Percentiles rank a stretch among this genome's conserved stretches.
These are phyloP conservation scores for Cataglyphis livida DNA, from an alignment of 2,888 invertebrate genomes.

Conservation along the genomic window DNA sequence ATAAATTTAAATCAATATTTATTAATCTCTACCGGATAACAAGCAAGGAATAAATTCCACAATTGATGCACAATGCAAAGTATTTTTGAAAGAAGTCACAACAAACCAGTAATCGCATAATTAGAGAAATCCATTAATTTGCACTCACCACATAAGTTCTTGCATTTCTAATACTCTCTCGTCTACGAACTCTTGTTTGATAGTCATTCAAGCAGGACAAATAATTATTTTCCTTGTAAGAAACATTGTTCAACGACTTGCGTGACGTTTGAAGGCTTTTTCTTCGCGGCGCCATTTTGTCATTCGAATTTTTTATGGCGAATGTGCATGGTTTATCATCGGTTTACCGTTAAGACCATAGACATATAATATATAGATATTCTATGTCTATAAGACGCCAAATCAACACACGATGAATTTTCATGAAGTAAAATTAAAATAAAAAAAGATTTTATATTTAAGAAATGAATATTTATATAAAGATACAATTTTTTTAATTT, in stretches of 20 bases:
- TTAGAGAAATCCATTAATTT: background rate
- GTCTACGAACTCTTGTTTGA: constrained; percentile 78
- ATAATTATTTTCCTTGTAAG: constrained; percentile 81
- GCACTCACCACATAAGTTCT: constrained; percentile 76
- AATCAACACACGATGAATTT: background rate
- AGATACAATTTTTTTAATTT: background rate
- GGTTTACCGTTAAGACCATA: no score
- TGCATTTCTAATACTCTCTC: constrained; percentile 78
- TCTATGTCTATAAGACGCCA: background rate
- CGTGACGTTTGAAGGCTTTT: constrained; percentile 73
- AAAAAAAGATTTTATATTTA: background rate
- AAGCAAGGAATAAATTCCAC: background rate
- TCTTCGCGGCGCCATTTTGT: constrained; percentile 81
- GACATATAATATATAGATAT: no score
- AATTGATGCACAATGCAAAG: background rate
- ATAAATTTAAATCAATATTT: background rate
- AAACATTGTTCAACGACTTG: constrained; percentile 61
- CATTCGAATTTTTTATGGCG: background rate
- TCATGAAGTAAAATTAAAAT: background rate
- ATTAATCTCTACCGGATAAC: background rate
- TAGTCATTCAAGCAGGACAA: constrained; percentile 80
- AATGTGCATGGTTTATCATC: background rate
- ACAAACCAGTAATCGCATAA: background rate
- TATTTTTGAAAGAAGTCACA: background rate
- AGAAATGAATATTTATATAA: background rate